Conservation (phyloP, 2,797 vertebrate species). For the Sebastolobus alascanus region DNA sequence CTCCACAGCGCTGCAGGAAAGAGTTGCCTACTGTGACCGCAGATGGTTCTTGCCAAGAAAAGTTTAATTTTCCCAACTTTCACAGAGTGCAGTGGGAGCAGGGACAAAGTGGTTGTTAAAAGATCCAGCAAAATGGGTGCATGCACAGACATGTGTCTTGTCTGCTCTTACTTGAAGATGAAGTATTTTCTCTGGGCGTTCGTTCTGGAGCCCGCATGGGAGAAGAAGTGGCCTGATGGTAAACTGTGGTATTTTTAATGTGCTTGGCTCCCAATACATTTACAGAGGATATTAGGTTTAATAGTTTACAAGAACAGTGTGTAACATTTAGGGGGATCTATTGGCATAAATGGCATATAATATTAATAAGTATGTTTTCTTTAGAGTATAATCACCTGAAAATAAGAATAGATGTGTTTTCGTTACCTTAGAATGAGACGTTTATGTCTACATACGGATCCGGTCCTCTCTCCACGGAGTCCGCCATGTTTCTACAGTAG, state of each 20-base stretch:
- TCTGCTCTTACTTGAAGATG: neutral
- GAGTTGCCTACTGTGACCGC: conserved; percentile 21
- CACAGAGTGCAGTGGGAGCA: neutral
- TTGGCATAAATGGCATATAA: too few species aligned
- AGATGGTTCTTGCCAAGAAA: conserved; percentile 31
- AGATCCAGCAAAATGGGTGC: neutral
- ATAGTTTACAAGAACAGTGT: neutral
- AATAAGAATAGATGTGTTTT: too few species aligned
- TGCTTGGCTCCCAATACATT: neutral
- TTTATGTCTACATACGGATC: too few species aligned
- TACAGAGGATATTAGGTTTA: neutral
- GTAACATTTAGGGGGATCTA: too few species aligned
- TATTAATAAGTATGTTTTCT: too few species aligned
- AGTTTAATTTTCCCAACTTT: conserved; percentile 27
- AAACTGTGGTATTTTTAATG: neutral
- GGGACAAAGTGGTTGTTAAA: conserved; percentile 19
- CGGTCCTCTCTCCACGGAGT: too few species aligned
- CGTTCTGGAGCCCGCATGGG: neutral
- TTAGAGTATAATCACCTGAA: too few species aligned
- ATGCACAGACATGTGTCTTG: conserved; percentile 21
- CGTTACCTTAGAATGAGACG: too few species aligned
- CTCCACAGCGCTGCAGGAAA: conserved; percentile 22
- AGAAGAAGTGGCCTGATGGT: neutral
- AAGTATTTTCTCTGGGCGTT: neutral
- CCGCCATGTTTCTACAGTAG: too few species aligned